A percentile compares a stretch with the other conserved stretches of the same genome.
Evolutionary conservation across 2,888 invertebrate species (phyloP).

Genomic region (Mellilla xanthometata): DNA sequence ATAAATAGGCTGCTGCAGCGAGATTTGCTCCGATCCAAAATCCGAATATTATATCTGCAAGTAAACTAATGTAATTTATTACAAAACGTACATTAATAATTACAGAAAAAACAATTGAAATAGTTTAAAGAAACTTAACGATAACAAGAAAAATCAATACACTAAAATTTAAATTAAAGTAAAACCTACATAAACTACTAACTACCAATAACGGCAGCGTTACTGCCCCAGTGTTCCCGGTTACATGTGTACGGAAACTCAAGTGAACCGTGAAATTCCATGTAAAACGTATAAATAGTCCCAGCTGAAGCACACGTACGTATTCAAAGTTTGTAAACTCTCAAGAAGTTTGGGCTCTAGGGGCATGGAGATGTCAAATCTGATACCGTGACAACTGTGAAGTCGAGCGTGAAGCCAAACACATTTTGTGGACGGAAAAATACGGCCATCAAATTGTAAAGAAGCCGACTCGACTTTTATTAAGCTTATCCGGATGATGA

Average conservation of each 20-base stretch:
- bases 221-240: not conserved
- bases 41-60: too few relatives aligned
- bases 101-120: too few relatives aligned
- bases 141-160: too few relatives aligned
- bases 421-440: slow-evolving; percentile 24
- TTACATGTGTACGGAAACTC: slow-evolving; percentile 4
- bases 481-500: slow-evolving; percentile 14
- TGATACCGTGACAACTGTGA: slow-evolving; percentile 26
- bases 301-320: slow-evolving; percentile 12
- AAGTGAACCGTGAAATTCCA: slow-evolving; percentile 9
- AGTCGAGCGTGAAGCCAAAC: slow-evolving; percentile 21
- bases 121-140: too few relatives aligned
- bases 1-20: slow-evolving; percentile 3
- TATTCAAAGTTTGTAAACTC: slow-evolving; percentile 22
- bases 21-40: slow-evolving; percentile 15
- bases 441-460: slow-evolving; percentile 11
- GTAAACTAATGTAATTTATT: too few relatives aligned
- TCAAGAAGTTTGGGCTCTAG: slow-evolving; percentile 18
- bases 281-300: slow-evolving; percentile 14
- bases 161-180: too few relatives aligned
- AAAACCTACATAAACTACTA: too few relatives aligned
- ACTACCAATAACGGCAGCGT: too few relatives aligned
- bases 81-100: too few relatives aligned
- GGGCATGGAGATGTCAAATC: slow-evolving; percentile 25
- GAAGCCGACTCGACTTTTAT: slow-evolving; percentile 15